These are phyloP conservation scores for Dasyurus viverrinus DNA, from an alignment of 2,113 vertebrate species.

Conservation along the genomic window DNA sequence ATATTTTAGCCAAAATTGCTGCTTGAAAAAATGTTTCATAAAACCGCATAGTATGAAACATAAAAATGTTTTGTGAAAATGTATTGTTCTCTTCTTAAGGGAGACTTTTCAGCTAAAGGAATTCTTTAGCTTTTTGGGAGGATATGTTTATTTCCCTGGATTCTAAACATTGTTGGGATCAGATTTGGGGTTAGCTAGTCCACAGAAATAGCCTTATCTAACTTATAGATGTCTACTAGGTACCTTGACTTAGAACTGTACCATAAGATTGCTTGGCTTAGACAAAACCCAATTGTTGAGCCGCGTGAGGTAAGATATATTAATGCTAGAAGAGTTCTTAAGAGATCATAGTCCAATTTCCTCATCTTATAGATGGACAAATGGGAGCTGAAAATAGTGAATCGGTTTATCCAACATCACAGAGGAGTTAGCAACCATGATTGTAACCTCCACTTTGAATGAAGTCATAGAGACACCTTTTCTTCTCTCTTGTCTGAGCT, in stretches of 20 bases:
- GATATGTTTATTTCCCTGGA: background rate
- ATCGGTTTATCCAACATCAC: background rate
- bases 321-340: background rate
- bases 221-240: background rate
- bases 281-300: background rate
- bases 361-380: background rate
- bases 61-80: background rate
- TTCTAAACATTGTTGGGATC: background rate
- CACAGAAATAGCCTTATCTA: background rate
- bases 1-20: constrained; percentile 1
- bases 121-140: constrained; percentile 7
- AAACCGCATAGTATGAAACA: background rate
- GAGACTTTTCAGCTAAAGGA: background rate
- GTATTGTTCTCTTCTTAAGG: background rate
- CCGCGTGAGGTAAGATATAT: background rate
- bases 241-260: background rate
- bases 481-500: background rate
- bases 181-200: background rate
- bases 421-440: background rate
- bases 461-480: background rate
- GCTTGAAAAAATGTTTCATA: background rate
- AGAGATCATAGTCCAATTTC: background rate
- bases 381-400: background rate
- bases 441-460: background rate
- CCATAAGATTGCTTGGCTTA: background rate